A percentile compares a stretch with the other conserved stretches of the same genome.
These are phyloP conservation scores for Drosophila paracracens DNA, from an alignment of 2,888 invertebrate genomes.

Conservation along the genomic window DNA sequence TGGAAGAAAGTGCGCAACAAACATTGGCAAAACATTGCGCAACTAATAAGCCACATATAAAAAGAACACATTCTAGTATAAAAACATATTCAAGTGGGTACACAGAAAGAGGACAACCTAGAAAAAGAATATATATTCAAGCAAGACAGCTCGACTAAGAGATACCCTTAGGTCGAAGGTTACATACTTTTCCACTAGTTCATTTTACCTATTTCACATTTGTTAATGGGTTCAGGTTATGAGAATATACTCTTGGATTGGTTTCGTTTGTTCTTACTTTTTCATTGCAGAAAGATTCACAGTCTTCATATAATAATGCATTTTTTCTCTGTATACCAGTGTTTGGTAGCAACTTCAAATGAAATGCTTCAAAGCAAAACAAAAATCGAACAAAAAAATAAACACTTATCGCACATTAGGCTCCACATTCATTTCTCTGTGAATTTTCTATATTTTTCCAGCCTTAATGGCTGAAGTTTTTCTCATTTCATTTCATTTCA, in stretches of 20 bases:
- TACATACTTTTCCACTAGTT: background rate
- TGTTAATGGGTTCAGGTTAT: too few species aligned
- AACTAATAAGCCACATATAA: slow-evolving; percentile 51
- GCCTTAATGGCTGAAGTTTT: slow-evolving; percentile 54
- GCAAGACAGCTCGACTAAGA: background rate
- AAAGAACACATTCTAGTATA: slow-evolving; percentile 1
- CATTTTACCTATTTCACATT: too few species aligned
- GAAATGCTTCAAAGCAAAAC: slow-evolving; percentile 15
- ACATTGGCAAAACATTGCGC: slow-evolving; percentile 51
- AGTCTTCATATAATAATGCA: background rate
- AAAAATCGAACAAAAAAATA: slow-evolving; percentile 20
- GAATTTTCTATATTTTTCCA: slow-evolving; percentile 16
- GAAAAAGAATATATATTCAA: background rate
- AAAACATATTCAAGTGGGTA: background rate
- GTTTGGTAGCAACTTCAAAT: slow-evolving; percentile 48
- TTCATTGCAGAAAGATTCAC: background rate
- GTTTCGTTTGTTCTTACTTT: background rate
- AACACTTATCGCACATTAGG: slow-evolving; percentile 18
- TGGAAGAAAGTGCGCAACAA: slow-evolving; percentile 64
- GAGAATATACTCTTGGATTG: background rate
- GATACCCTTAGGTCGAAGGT: background rate
- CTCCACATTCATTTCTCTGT: slow-evolving; percentile 8
- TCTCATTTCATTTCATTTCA: slow-evolving; percentile 57
- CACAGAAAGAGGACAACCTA: background rate
- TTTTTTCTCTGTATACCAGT: slow-evolving; percentile 1